A percentile compares a stretch with the other conserved stretches of the same genome.
Evolutionary conservation across 1,140 invertebrate genomes (phyloP).

Genomic region (Cotesia glomerata): DNA sequence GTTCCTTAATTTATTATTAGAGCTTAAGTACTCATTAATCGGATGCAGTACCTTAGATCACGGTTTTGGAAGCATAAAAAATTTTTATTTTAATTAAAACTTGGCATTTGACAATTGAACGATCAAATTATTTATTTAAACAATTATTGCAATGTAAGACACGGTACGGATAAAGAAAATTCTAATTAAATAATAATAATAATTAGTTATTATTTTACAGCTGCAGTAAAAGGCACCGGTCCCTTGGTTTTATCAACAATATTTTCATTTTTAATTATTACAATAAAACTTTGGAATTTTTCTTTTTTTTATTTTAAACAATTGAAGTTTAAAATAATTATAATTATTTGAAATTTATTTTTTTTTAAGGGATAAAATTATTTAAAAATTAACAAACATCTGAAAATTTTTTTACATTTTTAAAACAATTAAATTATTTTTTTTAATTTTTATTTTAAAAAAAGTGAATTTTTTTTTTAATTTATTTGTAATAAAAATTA

Average conservation of each 20-base stretch:
- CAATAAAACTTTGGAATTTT: not conserved
- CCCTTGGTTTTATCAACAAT: not conserved
- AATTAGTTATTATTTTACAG: conserved; percentile 7
- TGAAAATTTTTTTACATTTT: no score
- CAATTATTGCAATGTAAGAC: not conserved
- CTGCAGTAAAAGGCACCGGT: conserved; percentile 26
- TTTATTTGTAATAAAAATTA: no score
- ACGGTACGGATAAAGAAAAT: not conserved
- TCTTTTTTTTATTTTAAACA: not conserved
- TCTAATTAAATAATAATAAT: not conserved
- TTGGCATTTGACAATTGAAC: no score
- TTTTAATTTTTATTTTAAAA: no score
- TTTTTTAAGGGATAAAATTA: no score
- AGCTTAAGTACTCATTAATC: conserved; percentile 20
- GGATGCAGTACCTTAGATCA: conserved; percentile 15
- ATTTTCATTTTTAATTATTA: conserved; percentile 8
- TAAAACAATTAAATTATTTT: no score
- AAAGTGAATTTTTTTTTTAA: no score
- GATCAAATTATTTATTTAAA: no score
- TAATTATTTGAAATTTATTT: no score
- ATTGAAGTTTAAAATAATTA: no score
- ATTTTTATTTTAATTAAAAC: conserved; percentile 20
- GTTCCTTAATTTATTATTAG: not conserved
- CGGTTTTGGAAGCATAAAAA: conserved; percentile 29
- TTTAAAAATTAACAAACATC: no score